Evolutionary conservation across 2,888 invertebrate genomes (phyloP), one percentile per base, ranked within the genome.

Genomic region (Rhodophaea formosa): DNA sequence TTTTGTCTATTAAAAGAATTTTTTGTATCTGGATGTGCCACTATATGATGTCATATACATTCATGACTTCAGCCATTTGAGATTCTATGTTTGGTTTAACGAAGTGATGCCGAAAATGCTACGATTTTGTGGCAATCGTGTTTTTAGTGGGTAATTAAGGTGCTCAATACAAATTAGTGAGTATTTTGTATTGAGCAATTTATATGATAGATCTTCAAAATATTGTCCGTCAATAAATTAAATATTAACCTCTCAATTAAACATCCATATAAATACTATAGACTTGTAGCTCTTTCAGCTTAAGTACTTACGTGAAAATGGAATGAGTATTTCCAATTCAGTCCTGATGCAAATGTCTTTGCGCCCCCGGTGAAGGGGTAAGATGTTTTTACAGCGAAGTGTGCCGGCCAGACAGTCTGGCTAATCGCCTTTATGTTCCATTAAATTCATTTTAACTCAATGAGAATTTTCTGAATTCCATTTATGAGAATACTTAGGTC

Each of bases 381-480:
- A 85, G 86, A 82, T 89, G 88, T 88, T 89, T 82, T 87, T 75
- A 75, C 81, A 88, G 79, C 82, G 72, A 82, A 89, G 89, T 88
- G 88, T 82, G 16, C 39, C 3, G 39, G 39, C 14, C 42, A 44
- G 53, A 29, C 53, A 44, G 29, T 54, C 29, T 23, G 23, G 30
- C 29, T 44, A 44, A 54, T 54, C 53, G 53, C 53, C 53, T 53
- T 53, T 49, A 2, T 49, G 49, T 49, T 15, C 30, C 15, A 49
- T 49, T 30, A 30, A 30, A 32, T 49, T 49, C 30, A 49, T 39
- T 39, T 39, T 39, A 10, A 39, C 39, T 10, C 39, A 39, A 39
- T 39, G 39, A 12, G 39, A 52, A 51, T 15, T 14, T 39, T 39
- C 5, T 6, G 3, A 39, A n/a, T 23, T 23, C 23, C 10, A 39